Evolutionary conservation across 2,113 vertebrate genomes (phyloP).

Genomic region (Piliocolobus tephrosceles): DNA sequence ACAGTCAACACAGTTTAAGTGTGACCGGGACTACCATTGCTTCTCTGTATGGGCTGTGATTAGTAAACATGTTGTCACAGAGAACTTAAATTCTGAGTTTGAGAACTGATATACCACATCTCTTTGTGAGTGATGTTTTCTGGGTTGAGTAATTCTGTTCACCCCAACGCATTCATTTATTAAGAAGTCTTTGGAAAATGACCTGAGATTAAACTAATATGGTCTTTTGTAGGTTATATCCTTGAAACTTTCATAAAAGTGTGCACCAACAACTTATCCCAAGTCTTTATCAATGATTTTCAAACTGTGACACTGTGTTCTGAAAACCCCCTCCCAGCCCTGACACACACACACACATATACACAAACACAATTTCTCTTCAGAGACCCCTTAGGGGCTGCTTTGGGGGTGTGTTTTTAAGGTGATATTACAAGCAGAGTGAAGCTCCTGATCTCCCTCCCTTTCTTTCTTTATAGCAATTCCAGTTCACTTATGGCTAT

Average conservation of each 20-base stretch:
- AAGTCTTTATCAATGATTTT: background rate
- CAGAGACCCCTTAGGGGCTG: background rate
- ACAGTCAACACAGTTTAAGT: background rate
- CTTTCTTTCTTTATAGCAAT: background rate
- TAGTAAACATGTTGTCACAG: background rate
- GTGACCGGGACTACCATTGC: background rate
- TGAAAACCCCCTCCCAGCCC: background rate
- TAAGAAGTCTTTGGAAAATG: background rate
- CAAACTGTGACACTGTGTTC: background rate
- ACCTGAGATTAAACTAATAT: background rate
- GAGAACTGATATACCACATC: background rate
- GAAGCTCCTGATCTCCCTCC: background rate
- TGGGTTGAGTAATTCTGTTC: background rate
- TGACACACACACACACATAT: no score
- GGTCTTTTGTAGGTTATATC: background rate
- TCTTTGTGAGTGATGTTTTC: background rate
- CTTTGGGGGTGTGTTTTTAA: background rate
- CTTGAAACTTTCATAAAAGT: background rate
- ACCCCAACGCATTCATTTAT: background rate
- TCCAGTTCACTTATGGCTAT: background rate
- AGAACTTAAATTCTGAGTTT: background rate
- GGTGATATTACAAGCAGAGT: background rate
- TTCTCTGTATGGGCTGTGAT: background rate
- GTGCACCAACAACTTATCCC: background rate
- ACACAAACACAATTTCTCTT: background rate